Evolutionary conservation across 2,888 invertebrate genomes (phyloP).

Genomic region (Notocelia uddmanniana): DNA sequence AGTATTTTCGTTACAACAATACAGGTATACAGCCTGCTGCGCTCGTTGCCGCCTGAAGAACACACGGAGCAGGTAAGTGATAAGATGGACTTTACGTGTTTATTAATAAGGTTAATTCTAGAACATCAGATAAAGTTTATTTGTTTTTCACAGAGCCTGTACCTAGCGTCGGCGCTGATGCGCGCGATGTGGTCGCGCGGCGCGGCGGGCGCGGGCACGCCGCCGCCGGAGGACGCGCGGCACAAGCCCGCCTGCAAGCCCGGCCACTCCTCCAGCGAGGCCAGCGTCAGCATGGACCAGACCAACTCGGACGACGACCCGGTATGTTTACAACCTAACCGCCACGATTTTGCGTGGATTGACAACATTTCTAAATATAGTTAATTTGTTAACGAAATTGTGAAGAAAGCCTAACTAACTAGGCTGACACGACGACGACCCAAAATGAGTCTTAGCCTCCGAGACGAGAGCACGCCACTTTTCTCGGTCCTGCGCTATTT

Average conservation of each 20-base stretch:
- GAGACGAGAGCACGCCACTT: too few relatives aligned
- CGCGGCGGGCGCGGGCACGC: conserved; percentile 63
- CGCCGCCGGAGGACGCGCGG: conserved; percentile 75
- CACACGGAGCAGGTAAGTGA: conserved; percentile 94
- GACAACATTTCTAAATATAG: too few relatives aligned
- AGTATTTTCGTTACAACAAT: too few relatives aligned
- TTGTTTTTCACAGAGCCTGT: conserved; percentile 88
- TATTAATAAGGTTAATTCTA: background rate
- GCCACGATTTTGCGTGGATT: too few relatives aligned
- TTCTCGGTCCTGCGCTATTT: too few relatives aligned
- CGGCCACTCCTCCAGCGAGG: conserved; percentile 89
- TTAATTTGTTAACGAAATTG: too few relatives aligned
- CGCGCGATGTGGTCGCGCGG: conserved; percentile 96
- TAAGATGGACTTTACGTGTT: background rate
- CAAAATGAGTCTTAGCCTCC: too few relatives aligned
- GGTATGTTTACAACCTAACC: conserved; percentile 57
- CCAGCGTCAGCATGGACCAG: conserved; percentile 92
- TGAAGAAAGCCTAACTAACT: too few relatives aligned
- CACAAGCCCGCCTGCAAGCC: conserved; percentile 83
- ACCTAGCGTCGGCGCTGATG: conserved; percentile 94
- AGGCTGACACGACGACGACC: too few relatives aligned
- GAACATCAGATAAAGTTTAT: background rate
- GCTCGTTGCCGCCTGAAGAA: conserved; percentile 95
- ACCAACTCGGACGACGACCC: conserved; percentile 93
- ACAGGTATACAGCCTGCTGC: too few relatives aligned